These are phyloP conservation scores for Laodelphax striatellus DNA, from an alignment of 1,140 invertebrate species.

Conservation along the genomic window DNA sequence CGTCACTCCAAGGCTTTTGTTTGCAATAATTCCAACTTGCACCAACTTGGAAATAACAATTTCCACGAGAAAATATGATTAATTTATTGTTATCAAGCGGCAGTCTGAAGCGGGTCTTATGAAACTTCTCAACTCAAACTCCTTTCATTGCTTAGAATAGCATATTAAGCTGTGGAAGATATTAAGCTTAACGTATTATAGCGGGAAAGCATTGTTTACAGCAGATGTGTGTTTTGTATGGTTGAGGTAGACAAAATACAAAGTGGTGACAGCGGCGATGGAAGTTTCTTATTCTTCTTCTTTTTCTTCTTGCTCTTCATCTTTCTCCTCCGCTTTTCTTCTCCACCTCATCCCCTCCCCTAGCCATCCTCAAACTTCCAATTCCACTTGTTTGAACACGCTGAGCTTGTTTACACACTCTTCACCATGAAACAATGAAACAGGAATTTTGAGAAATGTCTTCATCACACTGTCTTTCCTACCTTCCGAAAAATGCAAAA, in stretches of 20 bases:
- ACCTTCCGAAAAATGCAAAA: too few species aligned
- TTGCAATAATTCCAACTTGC: too few species aligned
- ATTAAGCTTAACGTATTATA: background rate
- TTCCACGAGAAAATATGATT: too few species aligned
- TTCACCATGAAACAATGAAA: background rate
- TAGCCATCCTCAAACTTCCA: slow-evolving; percentile 7
- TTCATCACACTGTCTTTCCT: too few species aligned
- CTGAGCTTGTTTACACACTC: background rate
- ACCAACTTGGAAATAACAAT: too few species aligned
- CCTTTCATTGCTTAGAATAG: background rate
- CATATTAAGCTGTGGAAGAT: too few species aligned
- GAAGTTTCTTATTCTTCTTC: background rate
- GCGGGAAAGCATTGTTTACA: background rate
- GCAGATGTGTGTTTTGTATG: background rate
- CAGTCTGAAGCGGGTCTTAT: background rate
- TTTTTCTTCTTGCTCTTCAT: background rate
- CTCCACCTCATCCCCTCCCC: background rate
- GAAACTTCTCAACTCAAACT: background rate
- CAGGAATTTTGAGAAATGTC: background rate
- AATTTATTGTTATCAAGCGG: background rate
- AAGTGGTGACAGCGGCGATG: background rate
- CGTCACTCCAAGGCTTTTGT: too few species aligned
- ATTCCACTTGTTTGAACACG: background rate
- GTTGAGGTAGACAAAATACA: background rate
- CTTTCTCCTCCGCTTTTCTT: too few species aligned